Conservation (phyloP, 1,140 invertebrate genomes). For the Bombus cullumanus region DNA sequence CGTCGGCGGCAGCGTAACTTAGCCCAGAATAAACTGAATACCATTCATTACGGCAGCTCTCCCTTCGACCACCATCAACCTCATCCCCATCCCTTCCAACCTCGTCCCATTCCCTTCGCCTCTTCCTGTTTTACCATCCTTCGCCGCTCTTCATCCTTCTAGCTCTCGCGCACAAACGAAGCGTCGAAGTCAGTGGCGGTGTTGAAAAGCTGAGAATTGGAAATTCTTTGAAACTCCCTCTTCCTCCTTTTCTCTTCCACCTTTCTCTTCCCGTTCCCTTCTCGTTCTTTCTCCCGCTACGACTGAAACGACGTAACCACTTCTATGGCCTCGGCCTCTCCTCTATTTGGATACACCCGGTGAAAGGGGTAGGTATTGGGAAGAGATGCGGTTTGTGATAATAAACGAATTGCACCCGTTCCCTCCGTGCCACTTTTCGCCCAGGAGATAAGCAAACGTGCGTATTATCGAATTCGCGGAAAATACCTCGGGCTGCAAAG, state of each 20-base stretch:
- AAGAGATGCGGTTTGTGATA: conserved; percentile 62
- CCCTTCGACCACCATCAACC: conserved; percentile 33
- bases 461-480: conserved; percentile 58
- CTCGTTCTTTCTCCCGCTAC: conserved; percentile 30
- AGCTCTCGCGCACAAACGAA: conserved; percentile 55
- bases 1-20: conserved; percentile 70
- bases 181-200: conserved; percentile 55
- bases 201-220: conserved; percentile 76
- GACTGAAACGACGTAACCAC: conserved; percentile 24
- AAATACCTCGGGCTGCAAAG: conserved; percentile 18
- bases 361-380: conserved; percentile 57
- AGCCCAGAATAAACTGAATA: conserved; percentile 78
- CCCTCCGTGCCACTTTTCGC: background rate
- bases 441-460: conserved; percentile 54
- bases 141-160: background rate
- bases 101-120: conserved; percentile 24
- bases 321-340: conserved; percentile 28
- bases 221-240: conserved; percentile 76
- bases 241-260: background rate
- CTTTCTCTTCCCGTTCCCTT: conserved; percentile 5
- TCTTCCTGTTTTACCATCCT: conserved; percentile 31
- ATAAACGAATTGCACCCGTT: conserved; percentile 61
- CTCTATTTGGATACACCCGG: conserved; percentile 34
- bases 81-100: background rate
- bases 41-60: conserved; percentile 77